Percentiles rank a stretch among this genome's conserved stretches.
phyloP scores from a whole-genome alignment of 2,113 vertebrate genomes.

The Callopanchax toddi region DNA sequence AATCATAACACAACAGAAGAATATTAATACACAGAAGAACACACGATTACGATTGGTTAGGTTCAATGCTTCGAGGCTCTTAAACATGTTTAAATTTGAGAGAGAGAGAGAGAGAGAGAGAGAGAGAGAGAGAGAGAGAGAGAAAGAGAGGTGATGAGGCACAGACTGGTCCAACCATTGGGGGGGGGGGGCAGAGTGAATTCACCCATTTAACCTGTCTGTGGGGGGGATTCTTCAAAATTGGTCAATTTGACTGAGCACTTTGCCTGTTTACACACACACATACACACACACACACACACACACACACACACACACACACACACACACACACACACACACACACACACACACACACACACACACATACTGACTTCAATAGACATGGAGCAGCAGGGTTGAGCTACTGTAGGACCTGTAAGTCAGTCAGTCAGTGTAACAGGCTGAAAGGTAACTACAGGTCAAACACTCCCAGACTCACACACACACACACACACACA shows the following conservation, averaged over 20 bases:
- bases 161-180: too few species aligned
- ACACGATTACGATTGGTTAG: too few species aligned
- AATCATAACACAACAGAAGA: too few species aligned
- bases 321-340: conserved; percentile 2
- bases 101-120: too few species aligned
- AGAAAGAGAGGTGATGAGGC: too few species aligned
- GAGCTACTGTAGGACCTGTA: conserved; percentile 56
- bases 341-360: conserved; percentile 14
- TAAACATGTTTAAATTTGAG: too few species aligned
- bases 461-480: conserved; percentile 35
- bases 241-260: conserved; percentile 56
- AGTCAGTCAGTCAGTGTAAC: conserved; percentile 17
- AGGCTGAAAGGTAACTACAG: conserved; percentile 65
- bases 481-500: conserved; percentile 34
- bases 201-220: conserved; percentile 56
- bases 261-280: conserved; percentile 26
- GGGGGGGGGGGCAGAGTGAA: too few species aligned
- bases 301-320: conserved; percentile 25
- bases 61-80: too few species aligned
- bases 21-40: too few species aligned
- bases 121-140: conserved; percentile 17
- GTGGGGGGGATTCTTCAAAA: conserved; percentile 55
- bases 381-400: conserved; percentile 13
- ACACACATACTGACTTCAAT: conserved; percentile 22
- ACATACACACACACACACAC: neutral